Evolutionary conservation across 1,140 invertebrate species (phyloP), one percentile per base, ranked within the genome.

Genomic region (Philotrypesis tridentata): DNA sequence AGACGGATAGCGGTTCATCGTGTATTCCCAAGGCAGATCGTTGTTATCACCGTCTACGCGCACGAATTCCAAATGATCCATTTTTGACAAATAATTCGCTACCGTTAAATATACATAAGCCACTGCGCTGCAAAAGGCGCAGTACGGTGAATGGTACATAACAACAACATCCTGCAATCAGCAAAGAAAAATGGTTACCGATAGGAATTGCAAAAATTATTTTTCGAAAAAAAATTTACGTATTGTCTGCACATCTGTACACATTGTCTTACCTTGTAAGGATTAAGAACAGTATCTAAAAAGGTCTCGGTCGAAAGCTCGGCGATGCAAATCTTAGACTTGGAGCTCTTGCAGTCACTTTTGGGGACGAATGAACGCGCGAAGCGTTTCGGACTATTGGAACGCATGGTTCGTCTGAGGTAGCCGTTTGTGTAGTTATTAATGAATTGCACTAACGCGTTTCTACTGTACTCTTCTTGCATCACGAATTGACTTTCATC

Each of bases 11-110:
- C 91, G 92, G 86, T 94, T 93, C 90, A 95, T 95, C 31, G 94
- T 95, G 89, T 94, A 97, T 87, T 96, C 94, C 96, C 96, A 97
- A 3, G 96, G 95, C 75, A 97, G 91, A 91, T 96, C 96, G 91
- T 97, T 96, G 1, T 93, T 92, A 85, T 96, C 94, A 21, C 95
- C 96, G 91, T 97, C 96, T n/a, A 97, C 93, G 67, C 95, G 93
- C 17, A 93, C 93, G 86, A 96, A 95, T 65, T 89, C 86, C 11
- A 96, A 87, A 85, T 93, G 90, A 70, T 92, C 86, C 84, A 95
- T 92, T 72, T 91, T 87, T 7, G 89, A 86, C 60, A 96, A 93
- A 77, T 94, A 93, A 88, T 93, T 90, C n/a, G 96, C 94, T 23
- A 95, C 91, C 43, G 93, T 93, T 65, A 96, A 91, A 83, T 94